Percentiles rank a stretch among this genome's conserved stretches.
Evolutionary conservation across 2,888 invertebrate genomes (phyloP).

Genomic region (Oligia latruncula): DNA sequence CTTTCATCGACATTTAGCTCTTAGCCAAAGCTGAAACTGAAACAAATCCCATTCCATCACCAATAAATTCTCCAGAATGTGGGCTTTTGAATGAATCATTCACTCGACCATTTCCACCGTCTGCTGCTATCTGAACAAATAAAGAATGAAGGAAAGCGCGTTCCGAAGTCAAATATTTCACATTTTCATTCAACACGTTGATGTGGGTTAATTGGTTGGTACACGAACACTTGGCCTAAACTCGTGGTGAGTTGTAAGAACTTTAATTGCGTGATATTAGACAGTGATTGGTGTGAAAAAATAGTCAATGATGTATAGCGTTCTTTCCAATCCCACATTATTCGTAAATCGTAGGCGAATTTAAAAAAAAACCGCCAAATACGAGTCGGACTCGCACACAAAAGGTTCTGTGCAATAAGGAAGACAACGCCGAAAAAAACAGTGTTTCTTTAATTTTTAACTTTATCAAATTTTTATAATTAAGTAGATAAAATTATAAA

Average conservation of each 20-base stretch:
- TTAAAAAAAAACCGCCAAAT: too few species aligned
- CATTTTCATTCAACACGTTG: constrained; percentile 60
- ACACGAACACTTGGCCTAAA: constrained; percentile 56
- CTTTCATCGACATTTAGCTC: neutral
- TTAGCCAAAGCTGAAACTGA: neutral
- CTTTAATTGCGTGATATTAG: constrained; percentile 35
- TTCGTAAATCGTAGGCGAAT: too few species aligned
- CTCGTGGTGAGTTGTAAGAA: constrained; percentile 28
- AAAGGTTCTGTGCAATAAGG: too few species aligned
- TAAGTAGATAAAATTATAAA: too few species aligned
- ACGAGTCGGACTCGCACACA: too few species aligned
- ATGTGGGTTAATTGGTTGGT: constrained; percentile 63
- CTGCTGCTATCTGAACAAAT: constrained; percentile 14
- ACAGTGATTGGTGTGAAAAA: constrained; percentile 37
- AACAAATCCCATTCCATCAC: constrained; percentile 16
- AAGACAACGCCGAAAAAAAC: too few species aligned
- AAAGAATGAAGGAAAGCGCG: constrained; percentile 60
- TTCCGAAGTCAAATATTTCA: constrained; percentile 63
- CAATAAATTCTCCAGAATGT: constrained; percentile 28
- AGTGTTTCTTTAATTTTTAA: too few species aligned
- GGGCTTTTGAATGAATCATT: constrained; percentile 40
- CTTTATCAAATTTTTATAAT: too few species aligned
- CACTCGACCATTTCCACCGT: neutral
- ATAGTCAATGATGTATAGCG: constrained; percentile 8
- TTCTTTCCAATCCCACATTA: neutral